phyloP scores from a whole-genome alignment of 2,797 vertebrate genomes.

The Anolis apletophallus region DNA sequence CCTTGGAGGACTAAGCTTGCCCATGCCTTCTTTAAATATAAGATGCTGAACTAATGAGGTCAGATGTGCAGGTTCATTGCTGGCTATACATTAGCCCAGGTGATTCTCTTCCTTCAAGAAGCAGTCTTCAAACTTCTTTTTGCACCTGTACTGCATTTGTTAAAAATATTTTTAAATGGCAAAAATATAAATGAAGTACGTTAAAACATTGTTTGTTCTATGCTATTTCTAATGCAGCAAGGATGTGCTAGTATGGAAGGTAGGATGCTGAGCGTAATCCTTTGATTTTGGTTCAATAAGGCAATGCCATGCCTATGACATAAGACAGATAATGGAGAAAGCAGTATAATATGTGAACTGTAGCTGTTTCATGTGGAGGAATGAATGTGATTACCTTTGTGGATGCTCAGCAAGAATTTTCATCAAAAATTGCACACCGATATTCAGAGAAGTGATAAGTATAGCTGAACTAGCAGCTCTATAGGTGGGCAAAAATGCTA shows the following conservation, averaged over 20 bases:
- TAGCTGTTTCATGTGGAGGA: background rate
- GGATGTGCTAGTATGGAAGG: background rate
- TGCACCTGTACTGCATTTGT: background rate
- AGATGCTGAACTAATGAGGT: too few relatives aligned
- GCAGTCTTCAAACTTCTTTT: too few relatives aligned
- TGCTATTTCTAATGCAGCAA: background rate
- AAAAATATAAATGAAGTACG: too few relatives aligned
- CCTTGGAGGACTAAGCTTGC: too few relatives aligned
- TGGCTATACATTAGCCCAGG: too few relatives aligned
- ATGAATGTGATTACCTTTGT: constrained; percentile 4
- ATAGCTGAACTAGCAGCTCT: background rate
- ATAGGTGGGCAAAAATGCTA: constrained; percentile 10
- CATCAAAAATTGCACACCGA: background rate
- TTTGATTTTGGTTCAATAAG: background rate
- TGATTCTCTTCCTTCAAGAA: too few relatives aligned
- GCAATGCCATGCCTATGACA: background rate
- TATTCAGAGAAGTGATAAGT: background rate
- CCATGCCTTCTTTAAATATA: too few relatives aligned
- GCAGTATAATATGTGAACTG: background rate
- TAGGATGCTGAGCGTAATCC: background rate
- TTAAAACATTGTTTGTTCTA: background rate
- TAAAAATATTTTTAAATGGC: background rate
- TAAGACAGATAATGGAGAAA: background rate
- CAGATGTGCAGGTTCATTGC: too few relatives aligned
- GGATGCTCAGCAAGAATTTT: background rate